Conservation (phyloP, 2,113 vertebrate species). For the Ameiurus melas region DNA sequence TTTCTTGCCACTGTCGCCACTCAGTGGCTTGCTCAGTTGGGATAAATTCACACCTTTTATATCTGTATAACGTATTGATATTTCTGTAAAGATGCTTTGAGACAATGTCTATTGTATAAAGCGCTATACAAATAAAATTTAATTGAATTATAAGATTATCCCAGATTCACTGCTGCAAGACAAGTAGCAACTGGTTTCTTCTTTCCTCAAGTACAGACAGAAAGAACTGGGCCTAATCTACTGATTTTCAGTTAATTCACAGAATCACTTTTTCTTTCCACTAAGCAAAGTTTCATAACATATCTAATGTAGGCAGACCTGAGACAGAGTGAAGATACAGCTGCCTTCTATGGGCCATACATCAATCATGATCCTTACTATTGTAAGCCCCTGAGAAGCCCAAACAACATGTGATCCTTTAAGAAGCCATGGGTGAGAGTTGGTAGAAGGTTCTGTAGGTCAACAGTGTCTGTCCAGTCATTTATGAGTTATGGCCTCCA, state of each 20-base stretch:
- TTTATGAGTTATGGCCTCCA: background rate
- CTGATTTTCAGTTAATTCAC: background rate
- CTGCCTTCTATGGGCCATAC: background rate
- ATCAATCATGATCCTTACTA: background rate
- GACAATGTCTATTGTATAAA: too few relatives aligned
- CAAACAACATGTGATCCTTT: background rate
- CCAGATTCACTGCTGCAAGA: background rate
- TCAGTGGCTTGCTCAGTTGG: too few relatives aligned
- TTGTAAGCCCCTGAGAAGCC: background rate
- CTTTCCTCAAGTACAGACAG: background rate
- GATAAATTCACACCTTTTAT: too few relatives aligned
- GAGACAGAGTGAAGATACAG: background rate
- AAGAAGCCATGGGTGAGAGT: background rate
- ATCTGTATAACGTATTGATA: too few relatives aligned
- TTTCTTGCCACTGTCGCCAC: too few relatives aligned
- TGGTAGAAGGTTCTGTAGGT: background rate
- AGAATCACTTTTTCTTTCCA: background rate
- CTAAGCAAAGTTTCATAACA: background rate
- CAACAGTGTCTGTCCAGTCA: background rate
- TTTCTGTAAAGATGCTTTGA: too few relatives aligned
- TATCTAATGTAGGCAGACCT: background rate
- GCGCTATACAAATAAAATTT: too few relatives aligned
- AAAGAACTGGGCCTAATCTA: background rate
- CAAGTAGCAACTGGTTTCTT: background rate
- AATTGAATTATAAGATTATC: background rate